Base-by-base conservation (phyloP, 2,797 vertebrate species). In the Florisuga fusca region DNA sequence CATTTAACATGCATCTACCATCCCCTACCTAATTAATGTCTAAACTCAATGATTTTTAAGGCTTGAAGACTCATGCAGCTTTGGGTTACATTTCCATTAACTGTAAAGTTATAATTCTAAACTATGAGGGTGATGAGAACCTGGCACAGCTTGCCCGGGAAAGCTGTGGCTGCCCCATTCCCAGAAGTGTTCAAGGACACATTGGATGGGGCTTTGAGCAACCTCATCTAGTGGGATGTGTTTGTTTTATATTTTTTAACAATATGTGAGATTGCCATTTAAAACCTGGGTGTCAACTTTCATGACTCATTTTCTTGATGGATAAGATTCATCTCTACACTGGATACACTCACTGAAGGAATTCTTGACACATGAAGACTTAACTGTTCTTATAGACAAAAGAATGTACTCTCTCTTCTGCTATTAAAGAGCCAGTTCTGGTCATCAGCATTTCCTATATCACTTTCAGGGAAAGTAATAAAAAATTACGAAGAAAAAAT, bases 251-350 rank as follows among this genome's bases (percentile, higher is more conserved):
- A 23, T 36, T 83, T 64, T 76, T 74, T 34, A 43, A 29, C 4
- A 8, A 29, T 22, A 19, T 31, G 13, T 38, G 12, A 82, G 8
- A 22, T 23, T 79, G 34, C 16, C 55, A 91, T 79, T 94, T 96
- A 94, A 82, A 96, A 95, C 46, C 55, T 54, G 45, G 15, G 27
- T 83, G 29, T 15, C 33, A 84, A 73, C 66, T 34, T 96, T 68
- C 1, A 6, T 13, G 8, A 92, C 94, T 95, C 61, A 45, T 97
- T 96, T 95, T 89, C 91, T 90, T 94, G 94, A 91, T 57, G 89
- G 74, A 72, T 82, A 34, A n/a, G 25, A 75, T 95, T 91, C 77
- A 94, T 54, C 26, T 90, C 41, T 66, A 45, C 48, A 59, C 45
- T 84, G 83, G 62, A 69, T 26, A 83, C 58, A 53, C 67, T 84